A percentile compares a stretch with the other conserved stretches of the same genome.
These are phyloP conservation scores for Apis cerana DNA, from an alignment of 1,140 invertebrate genomes.

Conservation along the genomic window DNA sequence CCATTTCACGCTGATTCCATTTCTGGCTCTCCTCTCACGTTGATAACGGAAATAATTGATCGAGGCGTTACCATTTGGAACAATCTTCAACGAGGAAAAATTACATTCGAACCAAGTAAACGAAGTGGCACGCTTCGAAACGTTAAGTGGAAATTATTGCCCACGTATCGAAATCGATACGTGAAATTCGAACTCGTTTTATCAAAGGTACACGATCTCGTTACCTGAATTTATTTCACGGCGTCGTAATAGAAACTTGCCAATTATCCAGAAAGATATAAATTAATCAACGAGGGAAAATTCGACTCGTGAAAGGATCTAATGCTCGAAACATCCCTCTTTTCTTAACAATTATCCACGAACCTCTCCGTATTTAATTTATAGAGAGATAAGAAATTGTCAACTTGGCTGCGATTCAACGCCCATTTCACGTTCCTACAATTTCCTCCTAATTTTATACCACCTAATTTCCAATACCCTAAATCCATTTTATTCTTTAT, in stretches of 20 bases:
- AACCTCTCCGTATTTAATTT: too few species aligned
- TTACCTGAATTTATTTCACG: not conserved
- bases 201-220: not conserved
- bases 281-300: not conserved
- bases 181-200: not conserved
- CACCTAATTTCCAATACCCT: too few species aligned
- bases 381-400: too few species aligned
- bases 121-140: not conserved
- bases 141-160: slow-evolving; percentile 1
- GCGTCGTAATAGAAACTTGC: not conserved
- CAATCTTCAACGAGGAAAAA: slow-evolving; percentile 14
- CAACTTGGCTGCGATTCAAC: not conserved
- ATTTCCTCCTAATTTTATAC: too few species aligned
- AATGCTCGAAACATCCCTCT: too few species aligned
- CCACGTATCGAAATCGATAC: not conserved
- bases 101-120: not conserved
- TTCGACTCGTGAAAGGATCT: too few species aligned
- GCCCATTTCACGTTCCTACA: too few species aligned
- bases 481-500: too few species aligned
- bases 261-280: too few species aligned
- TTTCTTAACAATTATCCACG: too few species aligned
- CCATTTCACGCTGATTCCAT: too few species aligned
- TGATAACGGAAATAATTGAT: not conserved
- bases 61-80: not conserved
- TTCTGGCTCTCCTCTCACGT: too few species aligned